A percentile compares a stretch with the other conserved stretches of the same genome.
Conservation (phyloP, 1,140 invertebrate species). For the Zophobas morio region DNA sequence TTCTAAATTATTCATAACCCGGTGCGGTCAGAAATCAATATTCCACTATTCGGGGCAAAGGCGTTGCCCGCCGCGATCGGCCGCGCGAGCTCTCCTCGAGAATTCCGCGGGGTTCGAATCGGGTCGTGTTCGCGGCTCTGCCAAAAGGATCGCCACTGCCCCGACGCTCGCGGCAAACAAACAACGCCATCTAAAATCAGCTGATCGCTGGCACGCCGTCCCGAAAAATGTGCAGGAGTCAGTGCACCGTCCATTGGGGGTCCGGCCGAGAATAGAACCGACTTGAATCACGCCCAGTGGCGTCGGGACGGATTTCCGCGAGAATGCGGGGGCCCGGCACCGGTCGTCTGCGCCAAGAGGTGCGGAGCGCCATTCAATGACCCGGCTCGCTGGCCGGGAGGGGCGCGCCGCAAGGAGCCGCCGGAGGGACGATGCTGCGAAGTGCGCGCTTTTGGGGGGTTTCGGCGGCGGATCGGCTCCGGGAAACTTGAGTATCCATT, state of each 20-base stretch:
- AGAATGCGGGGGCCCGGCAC: conserved; percentile 2
- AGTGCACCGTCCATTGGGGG: conserved; percentile 12
- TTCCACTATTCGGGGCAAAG: too few relatives aligned
- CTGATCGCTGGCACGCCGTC: conserved; percentile 8
- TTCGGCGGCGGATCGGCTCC: too few relatives aligned
- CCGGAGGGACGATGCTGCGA: too few relatives aligned
- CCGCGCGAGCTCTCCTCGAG: too few relatives aligned
- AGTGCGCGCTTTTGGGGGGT: too few relatives aligned
- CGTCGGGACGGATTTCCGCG: neutral
- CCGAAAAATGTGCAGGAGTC: conserved; percentile 3
- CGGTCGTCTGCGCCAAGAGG: neutral
- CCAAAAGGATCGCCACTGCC: too few relatives aligned
- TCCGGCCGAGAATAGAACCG: conserved; percentile 2
- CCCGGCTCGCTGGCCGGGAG: neutral
- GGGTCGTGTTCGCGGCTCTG: too few relatives aligned
- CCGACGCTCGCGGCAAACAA: neutral
- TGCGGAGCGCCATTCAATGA: conserved; percentile 42
- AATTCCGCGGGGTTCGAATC: too few relatives aligned
- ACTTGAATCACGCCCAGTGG: conserved; percentile 4
- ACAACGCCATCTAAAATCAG: conserved; percentile 6
- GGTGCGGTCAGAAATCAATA: too few relatives aligned
- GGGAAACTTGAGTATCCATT: too few relatives aligned
- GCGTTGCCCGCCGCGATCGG: neutral
- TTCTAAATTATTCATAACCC: too few relatives aligned
- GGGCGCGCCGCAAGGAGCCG: too few relatives aligned